These are phyloP conservation scores for Oxyruncus cristatus DNA, from an alignment of 2,113 vertebrate genomes.

Conservation along the genomic window DNA sequence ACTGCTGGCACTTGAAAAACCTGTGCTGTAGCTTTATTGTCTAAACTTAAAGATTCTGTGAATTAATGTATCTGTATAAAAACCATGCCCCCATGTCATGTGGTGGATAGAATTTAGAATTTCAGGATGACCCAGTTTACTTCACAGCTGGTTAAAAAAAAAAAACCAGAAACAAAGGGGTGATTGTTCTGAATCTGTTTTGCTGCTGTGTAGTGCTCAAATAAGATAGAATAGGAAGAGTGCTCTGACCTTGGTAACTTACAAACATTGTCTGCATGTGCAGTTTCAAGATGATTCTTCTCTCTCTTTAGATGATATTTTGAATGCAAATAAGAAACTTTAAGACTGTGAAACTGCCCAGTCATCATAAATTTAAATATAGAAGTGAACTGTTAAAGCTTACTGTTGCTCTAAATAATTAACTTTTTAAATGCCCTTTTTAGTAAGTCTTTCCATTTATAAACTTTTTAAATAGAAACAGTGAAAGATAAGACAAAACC, in stretches of 20 bases:
- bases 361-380: not conserved
- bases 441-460: not conserved
- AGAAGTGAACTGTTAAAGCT: not conserved
- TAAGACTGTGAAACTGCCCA: not conserved
- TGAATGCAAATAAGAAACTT: not conserved
- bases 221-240: not conserved
- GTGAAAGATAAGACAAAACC: not conserved
- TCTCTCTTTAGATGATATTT: not conserved
- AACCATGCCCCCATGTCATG: rapidly evolving
- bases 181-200: not conserved
- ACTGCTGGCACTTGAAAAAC: not conserved
- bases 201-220: not conserved
- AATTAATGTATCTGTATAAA: not conserved
- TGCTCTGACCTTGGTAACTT: not conserved
- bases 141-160: not conserved
- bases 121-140: not conserved
- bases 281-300: not conserved
- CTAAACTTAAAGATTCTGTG: not conserved
- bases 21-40: not conserved
- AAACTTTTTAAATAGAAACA: not conserved
- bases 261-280: not conserved
- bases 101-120: not conserved
- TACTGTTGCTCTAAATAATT: not conserved
- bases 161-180: not conserved
- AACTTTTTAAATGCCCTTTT: not conserved